Evolutionary conservation across 2,797 vertebrate species (phyloP).

Genomic region (Anomalospiza imberbis): DNA sequence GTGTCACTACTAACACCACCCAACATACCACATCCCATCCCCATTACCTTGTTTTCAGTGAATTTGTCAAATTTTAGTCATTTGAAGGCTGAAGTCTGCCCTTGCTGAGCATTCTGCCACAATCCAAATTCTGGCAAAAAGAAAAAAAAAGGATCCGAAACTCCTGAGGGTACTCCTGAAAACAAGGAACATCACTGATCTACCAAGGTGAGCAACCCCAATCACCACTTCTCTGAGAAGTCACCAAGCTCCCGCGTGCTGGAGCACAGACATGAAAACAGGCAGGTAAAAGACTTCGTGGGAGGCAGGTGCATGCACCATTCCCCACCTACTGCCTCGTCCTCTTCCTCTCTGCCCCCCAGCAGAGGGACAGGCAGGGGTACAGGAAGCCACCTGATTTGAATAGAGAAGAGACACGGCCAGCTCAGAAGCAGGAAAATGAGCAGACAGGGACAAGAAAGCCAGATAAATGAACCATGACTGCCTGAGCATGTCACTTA

Average conservation of each 20-base stretch:
- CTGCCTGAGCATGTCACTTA: not conserved
- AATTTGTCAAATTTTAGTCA: not conserved
- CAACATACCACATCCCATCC: fast-evolving
- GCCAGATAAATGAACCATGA: not conserved
- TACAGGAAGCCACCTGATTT: conserved; percentile 43
- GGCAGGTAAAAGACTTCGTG: not conserved
- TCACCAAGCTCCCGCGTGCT: fast-evolving
- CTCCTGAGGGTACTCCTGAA: not conserved
- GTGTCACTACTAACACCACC: not conserved
- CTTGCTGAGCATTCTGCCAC: not conserved
- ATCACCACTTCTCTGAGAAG: not conserved
- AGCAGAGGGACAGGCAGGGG: not conserved
- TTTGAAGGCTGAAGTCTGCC: not conserved
- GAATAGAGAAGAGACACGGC: conserved; percentile 26
- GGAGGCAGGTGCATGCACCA: not conserved
- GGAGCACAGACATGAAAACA: not conserved
- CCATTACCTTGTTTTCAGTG: not conserved
- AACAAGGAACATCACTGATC: not conserved
- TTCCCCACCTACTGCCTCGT: not conserved
- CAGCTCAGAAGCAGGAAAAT: conserved; percentile 14
- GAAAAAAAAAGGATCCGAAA: not conserved
- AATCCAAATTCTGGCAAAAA: not conserved
- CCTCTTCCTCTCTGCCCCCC: not conserved
- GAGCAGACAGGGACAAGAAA: conserved; percentile 29
- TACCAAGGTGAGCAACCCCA: not conserved